Conservation (phyloP, 2,888 invertebrate species). For the Anodontia alba region DNA sequence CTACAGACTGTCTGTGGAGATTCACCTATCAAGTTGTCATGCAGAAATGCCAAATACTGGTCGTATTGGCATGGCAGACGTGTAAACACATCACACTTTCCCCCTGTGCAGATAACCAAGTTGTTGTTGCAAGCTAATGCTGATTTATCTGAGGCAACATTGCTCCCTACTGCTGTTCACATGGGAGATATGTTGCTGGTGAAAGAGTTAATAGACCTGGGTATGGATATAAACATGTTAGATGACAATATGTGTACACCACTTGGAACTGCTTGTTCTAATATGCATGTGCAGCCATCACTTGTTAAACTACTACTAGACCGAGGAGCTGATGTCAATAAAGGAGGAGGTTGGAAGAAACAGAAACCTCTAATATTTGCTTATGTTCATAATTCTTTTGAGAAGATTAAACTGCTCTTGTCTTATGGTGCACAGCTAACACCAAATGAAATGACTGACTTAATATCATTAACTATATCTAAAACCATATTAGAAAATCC, state of each 20-base stretch:
- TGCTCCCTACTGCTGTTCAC: slow-evolving; percentile 78
- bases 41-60: slow-evolving; percentile 79
- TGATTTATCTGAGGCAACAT: slow-evolving; percentile 73
- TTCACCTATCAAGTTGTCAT: slow-evolving; percentile 76
- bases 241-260: slow-evolving; percentile 79
- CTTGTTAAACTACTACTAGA: slow-evolving; percentile 76
- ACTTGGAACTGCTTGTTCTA: slow-evolving; percentile 76
- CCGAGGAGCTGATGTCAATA: slow-evolving; percentile 78
- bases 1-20: slow-evolving; percentile 73
- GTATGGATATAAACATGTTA: slow-evolving; percentile 80
- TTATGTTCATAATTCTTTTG: slow-evolving; percentile 80
- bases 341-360: slow-evolving; percentile 78
- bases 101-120: slow-evolving; percentile 76
- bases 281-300: slow-evolving; percentile 67
- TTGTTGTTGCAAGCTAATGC: slow-evolving; percentile 74
- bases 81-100: slow-evolving; percentile 67
- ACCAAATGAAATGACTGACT: slow-evolving; percentile 78
- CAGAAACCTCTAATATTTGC: slow-evolving; percentile 80
- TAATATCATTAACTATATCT: slow-evolving; percentile 77
- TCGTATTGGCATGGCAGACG: slow-evolving; percentile 75
- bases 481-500: slow-evolving; percentile 81
- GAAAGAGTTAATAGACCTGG: slow-evolving; percentile 73
- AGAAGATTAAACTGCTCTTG: slow-evolving; percentile 77
- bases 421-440: slow-evolving; percentile 79
- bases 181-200: slow-evolving; percentile 72